phyloP scores from a whole-genome alignment of 1,140 invertebrate species.

The Trichoplusia ni region DNA sequence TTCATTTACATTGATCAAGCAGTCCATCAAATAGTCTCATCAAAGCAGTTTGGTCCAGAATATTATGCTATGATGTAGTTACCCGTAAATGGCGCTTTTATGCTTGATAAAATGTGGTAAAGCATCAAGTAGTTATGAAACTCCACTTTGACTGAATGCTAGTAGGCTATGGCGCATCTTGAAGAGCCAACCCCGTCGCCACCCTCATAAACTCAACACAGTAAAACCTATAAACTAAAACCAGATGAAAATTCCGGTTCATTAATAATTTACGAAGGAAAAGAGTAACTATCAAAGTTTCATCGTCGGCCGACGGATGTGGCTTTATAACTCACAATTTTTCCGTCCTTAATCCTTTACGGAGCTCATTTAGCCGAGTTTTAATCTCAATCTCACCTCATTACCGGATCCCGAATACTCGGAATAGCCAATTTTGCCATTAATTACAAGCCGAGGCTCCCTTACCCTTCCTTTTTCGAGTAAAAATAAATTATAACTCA shows the following conservation, averaged over 20 bases:
- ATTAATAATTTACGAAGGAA: constrained; percentile 31
- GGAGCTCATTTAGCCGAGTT: constrained; percentile 72
- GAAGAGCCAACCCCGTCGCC: background rate
- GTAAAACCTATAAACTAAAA: constrained; percentile 18
- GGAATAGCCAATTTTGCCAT: constrained; percentile 79
- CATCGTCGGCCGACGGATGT: constrained; percentile 24
- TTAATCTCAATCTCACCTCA: constrained; percentile 80
- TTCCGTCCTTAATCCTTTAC: constrained; percentile 72
- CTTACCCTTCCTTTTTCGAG: constrained; percentile 74
- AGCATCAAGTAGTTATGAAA: background rate
- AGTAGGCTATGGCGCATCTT: background rate
- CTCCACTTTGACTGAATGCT: background rate
- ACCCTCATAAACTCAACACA: background rate
- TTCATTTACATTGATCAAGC: no score
- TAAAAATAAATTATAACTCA: constrained; percentile 81
- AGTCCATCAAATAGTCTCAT: no score
- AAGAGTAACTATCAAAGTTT: constrained; percentile 41
- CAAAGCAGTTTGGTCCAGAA: no score
- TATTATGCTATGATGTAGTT: no score
- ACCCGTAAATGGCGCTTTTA: no score
- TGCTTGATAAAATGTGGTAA: no score
- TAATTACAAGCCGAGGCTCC: constrained; percentile 69
- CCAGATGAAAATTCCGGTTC: constrained; percentile 20
- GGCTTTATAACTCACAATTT: constrained; percentile 57
- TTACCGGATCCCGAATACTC: constrained; percentile 76